A percentile compares a stretch with the other conserved stretches of the same genome.
Evolutionary conservation across 2,888 invertebrate species (phyloP).

Genomic region (Ormyrus nitidulus): DNA sequence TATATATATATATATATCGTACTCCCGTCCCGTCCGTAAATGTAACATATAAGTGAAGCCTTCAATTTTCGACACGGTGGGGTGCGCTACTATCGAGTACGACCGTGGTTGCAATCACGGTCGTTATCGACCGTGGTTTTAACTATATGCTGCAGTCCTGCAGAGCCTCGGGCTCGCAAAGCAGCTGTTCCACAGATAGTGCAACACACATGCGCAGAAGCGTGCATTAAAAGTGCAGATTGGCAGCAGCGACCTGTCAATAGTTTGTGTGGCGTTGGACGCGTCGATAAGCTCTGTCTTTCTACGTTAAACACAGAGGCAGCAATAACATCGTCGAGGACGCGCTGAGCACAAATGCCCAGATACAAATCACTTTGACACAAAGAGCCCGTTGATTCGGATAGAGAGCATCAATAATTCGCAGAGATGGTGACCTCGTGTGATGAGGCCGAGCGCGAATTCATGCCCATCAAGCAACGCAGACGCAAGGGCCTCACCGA

Average conservation of each 20-base stretch:
- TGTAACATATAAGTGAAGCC: no score
- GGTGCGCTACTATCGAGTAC: no score
- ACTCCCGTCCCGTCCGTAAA: no score
- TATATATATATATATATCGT: no score
- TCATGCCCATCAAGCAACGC: conserved; percentile 65
- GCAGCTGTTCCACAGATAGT: no score
- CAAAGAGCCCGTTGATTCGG: neutral
- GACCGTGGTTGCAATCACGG: no score
- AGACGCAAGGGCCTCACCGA: conserved; percentile 13
- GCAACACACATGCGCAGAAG: neutral
- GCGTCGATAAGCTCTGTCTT: neutral
- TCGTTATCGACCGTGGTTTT: no score
- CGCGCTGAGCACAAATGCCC: conserved; percentile 18
- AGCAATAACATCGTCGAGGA: conserved; percentile 6
- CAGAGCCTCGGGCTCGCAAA: no score
- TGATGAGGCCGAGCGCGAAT: conserved; percentile 69
- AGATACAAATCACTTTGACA: neutral
- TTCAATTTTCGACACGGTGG: no score
- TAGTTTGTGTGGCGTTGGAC: conserved; percentile 41
- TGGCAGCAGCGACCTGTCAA: conserved; percentile 54
- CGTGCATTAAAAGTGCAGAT: conserved; percentile 2
- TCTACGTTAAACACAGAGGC: neutral
- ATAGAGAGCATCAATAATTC: neutral
- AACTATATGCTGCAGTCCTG: no score
- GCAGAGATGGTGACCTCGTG: conserved; percentile 68